Evolutionary conservation across 35 echinoderm and acorn worm genomes (phyloP).

Genomic region (Ophiothrix spiculata): DNA sequence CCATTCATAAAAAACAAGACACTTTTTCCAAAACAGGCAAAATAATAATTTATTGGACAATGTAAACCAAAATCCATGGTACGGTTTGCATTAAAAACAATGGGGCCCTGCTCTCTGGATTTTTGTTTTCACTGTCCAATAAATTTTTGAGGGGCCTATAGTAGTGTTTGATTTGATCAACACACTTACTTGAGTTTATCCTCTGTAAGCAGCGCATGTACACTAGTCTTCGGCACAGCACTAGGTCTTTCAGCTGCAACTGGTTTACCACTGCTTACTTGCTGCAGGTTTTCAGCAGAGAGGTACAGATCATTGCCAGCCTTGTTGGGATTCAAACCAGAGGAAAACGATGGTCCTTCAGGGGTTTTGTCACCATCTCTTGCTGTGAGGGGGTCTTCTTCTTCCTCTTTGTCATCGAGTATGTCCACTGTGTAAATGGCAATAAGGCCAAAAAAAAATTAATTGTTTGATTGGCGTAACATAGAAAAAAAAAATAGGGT

Average conservation of each 20-base stretch:
- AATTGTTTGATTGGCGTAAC: too few relatives aligned
- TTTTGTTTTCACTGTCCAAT: too few relatives aligned
- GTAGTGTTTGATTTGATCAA: too few relatives aligned
- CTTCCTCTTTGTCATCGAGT: constrained; percentile 83
- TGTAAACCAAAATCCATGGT: too few relatives aligned
- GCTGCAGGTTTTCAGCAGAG: constrained; percentile 83
- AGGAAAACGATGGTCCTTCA: neutral
- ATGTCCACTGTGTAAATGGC: constrained; percentile 72
- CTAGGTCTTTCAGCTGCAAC: neutral
- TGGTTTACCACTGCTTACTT: constrained; percentile 21
- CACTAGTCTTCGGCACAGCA: constrained; percentile 26
- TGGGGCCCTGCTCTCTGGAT: too few relatives aligned
- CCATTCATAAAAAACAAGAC: too few relatives aligned
- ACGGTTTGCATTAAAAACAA: too few relatives aligned
- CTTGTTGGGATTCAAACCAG: neutral
- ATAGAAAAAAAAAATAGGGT: too few relatives aligned
- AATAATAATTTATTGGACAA: too few relatives aligned
- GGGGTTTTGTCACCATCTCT: neutral
- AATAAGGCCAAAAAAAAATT: too few relatives aligned
- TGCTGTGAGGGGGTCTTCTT: constrained; percentile 1
- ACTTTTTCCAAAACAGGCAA: too few relatives aligned
- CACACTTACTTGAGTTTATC: constrained; percentile 89
- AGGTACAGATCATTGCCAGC: constrained; percentile 54
- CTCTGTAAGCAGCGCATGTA: constrained; percentile 85
- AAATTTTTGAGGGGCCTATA: too few relatives aligned